Evolutionary conservation across 1,140 invertebrate species (phyloP).

Genomic region (Chionoecetes opilio): DNA sequence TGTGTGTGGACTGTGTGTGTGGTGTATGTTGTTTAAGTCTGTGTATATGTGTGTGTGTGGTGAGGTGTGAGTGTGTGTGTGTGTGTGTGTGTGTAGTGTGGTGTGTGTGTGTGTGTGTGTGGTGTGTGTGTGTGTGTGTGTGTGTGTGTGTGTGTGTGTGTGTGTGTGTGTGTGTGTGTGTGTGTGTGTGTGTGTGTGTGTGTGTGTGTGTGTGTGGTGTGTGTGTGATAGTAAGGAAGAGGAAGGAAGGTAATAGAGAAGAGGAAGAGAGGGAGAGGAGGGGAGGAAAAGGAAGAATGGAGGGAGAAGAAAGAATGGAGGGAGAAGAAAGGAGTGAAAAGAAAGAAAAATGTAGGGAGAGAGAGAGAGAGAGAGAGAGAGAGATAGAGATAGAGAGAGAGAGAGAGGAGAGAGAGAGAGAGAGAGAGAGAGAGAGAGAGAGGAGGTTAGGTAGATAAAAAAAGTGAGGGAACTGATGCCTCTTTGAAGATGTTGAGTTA

Average conservation of each 20-base stretch:
- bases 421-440: slow-evolving; percentile 27
- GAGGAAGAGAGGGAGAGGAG: neutral
- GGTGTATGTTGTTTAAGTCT: no score
- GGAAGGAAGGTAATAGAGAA: neutral
- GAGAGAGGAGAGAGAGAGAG: neutral
- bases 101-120: no score
- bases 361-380: neutral
- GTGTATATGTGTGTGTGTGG: no score
- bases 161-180: no score
- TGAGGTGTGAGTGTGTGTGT: no score
- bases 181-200: no score
- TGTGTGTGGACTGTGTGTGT: no score
- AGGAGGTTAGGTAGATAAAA: neutral
- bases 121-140: no score
- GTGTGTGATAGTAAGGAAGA: no score
- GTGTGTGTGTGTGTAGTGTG: no score
- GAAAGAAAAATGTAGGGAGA: neutral
- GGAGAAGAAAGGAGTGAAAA: neutral
- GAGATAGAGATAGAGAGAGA: neutral
- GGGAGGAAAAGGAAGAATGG: neutral
- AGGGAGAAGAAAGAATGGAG: neutral
- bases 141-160: no score
- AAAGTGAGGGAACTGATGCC: neutral
- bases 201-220: no score
- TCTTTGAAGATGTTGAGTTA: neutral